Evolutionary conservation across 2,797 vertebrate genomes (phyloP).

Genomic region (Hemitrygon akajei): DNA sequence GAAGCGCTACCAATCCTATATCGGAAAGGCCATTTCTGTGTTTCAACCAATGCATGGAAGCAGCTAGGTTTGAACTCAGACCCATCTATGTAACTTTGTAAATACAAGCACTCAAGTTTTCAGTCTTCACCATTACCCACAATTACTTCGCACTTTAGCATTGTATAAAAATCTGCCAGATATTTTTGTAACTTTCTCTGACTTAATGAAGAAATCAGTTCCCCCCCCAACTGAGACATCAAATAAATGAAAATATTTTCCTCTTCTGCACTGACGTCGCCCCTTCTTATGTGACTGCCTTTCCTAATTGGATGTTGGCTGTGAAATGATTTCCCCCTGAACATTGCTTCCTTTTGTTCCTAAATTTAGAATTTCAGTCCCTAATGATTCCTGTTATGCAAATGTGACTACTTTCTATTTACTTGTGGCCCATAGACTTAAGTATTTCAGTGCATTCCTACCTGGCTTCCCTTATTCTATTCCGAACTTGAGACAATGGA

Average conservation of each 20-base stretch:
- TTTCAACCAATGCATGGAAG: too few species aligned
- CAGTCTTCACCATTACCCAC: background rate
- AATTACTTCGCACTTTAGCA: background rate
- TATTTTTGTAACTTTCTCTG: background rate
- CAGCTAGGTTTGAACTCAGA: too few species aligned
- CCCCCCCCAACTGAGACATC: background rate
- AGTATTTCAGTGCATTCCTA: too few species aligned
- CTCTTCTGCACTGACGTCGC: background rate
- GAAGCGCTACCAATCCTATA: background rate
- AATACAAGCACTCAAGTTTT: too few species aligned
- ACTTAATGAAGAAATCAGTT: background rate
- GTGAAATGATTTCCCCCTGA: background rate
- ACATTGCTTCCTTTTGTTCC: background rate
- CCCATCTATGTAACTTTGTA: background rate
- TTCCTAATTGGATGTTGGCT: background rate
- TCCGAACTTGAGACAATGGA: too few species aligned
- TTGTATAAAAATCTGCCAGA: background rate
- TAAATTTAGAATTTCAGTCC: background rate
- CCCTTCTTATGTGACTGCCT: background rate
- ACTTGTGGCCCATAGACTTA: too few species aligned
- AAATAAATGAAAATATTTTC: background rate
- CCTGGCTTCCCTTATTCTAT: too few species aligned
- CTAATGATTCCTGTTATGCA: background rate
- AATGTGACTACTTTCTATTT: background rate
- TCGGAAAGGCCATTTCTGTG: too few species aligned